Base-by-base conservation (phyloP, 1,140 invertebrate genomes). In the Platyscapa corneri region DNA sequence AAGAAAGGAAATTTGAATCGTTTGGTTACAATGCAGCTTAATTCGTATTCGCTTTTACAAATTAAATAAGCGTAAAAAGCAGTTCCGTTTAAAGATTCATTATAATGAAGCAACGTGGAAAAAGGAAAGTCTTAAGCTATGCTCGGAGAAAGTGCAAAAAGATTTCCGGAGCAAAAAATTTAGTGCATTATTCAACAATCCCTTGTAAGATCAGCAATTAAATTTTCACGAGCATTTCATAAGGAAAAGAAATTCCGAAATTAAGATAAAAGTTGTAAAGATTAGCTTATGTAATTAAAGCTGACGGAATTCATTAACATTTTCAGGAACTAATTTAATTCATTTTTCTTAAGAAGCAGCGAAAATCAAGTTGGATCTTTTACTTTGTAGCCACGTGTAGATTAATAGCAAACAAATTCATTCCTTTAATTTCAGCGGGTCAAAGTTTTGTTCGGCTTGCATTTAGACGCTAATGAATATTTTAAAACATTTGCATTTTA, bases 241-340 rank as follows among this genome's bases (percentile, higher is more conserved):
- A 42, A 37, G 23, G 23, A 39, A 70, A 70, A 39, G 34, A 42
- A 74, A 42, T 39, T 39, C 23, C 1, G 37, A 3, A 1, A 72
- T 37, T 39, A 39, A 72, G 37, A 37, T 72, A 72, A 72, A 72
- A 72, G 70, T 39, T 72, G 37, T 23, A 72, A 72, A 39, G 37
- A 72, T 72, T 39, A 39, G 34, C 70, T 18, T 72, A 18, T 16
- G 6, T 5, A 74, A 42, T 74, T 74, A 42, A n/a, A 0, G 30
- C 70, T 18, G 3, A 39, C 18, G 12, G 23, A 42, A 42, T 42
- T 20, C 20, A 42, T 74, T 74, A 74, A 14, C 34, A 39, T 74
- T n/a, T 42, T 32, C 27, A 23, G 70, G 0, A 34, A 70, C 67
- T 39, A 37, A 20, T 70, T 37, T 12, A 70, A 70, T 34, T 20